These are phyloP conservation scores for Hypsopygia costalis DNA, from an alignment of 2,888 invertebrate genomes.

Conservation along the genomic window DNA sequence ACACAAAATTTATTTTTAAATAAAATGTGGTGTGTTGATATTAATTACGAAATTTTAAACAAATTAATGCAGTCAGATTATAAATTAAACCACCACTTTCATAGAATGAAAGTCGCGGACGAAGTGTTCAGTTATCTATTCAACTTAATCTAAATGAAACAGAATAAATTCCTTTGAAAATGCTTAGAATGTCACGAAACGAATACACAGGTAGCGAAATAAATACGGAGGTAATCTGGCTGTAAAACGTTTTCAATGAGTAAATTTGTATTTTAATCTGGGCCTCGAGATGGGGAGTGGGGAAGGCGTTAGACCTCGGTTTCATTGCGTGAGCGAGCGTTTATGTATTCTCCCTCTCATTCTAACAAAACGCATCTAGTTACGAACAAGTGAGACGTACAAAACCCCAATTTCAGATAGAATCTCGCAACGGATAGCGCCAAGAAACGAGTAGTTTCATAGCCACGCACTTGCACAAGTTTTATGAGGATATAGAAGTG, in stretches of 20 bases:
- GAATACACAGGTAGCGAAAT: conserved; percentile 33
- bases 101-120: conserved; percentile 1
- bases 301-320: conserved; percentile 24
- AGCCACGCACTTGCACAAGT: conserved; percentile 1
- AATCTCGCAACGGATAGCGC: conserved; percentile 4
- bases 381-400: neutral
- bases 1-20: too few species aligned
- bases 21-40: too few species aligned
- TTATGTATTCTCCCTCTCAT: conserved; percentile 9
- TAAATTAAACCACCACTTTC: conserved; percentile 3
- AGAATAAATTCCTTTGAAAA: conserved; percentile 17
- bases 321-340: conserved; percentile 21
- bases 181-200: conserved; percentile 16
- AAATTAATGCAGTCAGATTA: conserved; percentile 1
- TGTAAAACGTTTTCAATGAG: conserved; percentile 63
- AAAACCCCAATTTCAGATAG: conserved; percentile 3
- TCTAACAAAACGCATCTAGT: neutral
- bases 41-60: conserved; percentile 7
- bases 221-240: conserved; percentile 52
- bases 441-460: conserved; percentile 9
- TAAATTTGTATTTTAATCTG: conserved; percentile 68
- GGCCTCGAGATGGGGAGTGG: conserved; percentile 25
- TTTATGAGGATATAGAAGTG: neutral
- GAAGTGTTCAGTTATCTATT: conserved; percentile 4
- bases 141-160: conserved; percentile 11